Conservation (phyloP, 1,140 invertebrate species). For the Apolygus lucorum region DNA sequence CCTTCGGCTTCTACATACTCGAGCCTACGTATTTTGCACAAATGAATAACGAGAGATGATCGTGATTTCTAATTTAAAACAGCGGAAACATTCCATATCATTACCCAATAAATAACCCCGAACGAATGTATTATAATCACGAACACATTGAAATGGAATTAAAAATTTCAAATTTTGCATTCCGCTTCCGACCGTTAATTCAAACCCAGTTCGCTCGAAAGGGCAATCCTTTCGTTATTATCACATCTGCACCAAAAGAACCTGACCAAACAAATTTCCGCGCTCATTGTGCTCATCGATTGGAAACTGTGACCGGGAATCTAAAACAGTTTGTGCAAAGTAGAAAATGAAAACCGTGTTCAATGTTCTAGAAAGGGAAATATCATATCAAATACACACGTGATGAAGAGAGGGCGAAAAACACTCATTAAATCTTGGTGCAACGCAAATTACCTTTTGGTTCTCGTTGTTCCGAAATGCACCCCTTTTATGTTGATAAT, state of each 20-base stretch:
- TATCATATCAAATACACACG: slow-evolving; percentile 14
- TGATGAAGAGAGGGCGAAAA: not conserved
- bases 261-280: too few relatives aligned
- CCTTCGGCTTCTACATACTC: too few relatives aligned
- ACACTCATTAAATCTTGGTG: slow-evolving; percentile 6
- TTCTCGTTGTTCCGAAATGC: not conserved
- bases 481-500: not conserved
- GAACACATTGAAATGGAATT: too few relatives aligned
- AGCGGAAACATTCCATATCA: too few relatives aligned
- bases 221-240: not conserved
- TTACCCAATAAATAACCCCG: too few relatives aligned
- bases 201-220: not conserved
- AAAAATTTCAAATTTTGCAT: too few relatives aligned
- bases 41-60: too few relatives aligned
- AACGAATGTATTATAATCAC: too few relatives aligned
- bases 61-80: too few relatives aligned
- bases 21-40: too few relatives aligned
- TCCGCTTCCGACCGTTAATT: not conserved
- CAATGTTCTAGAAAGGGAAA: slow-evolving; percentile 3
- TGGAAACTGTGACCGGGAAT: too few relatives aligned
- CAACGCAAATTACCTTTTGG: not conserved
- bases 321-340: slow-evolving; percentile 3
- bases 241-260: not conserved
- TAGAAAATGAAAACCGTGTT: not conserved
- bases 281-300: too few relatives aligned